Evolutionary conservation across 2,797 vertebrate genomes (phyloP).

Genomic region (Periophthalmus magnuspinnatus): DNA sequence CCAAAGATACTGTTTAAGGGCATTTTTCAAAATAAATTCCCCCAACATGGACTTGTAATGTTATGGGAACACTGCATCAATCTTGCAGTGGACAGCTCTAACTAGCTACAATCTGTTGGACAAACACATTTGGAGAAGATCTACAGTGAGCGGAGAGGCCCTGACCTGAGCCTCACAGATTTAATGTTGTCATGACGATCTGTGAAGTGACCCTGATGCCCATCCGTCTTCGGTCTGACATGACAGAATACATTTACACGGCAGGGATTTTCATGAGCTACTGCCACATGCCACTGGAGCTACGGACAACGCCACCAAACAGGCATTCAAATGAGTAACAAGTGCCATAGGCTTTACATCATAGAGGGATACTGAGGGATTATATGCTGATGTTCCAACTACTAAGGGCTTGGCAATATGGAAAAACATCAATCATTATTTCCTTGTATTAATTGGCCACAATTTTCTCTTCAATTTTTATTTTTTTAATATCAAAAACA

Average conservation of each 20-base stretch:
- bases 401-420: not conserved
- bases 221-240: constrained; percentile 55
- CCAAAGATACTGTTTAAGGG: not conserved
- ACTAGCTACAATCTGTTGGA: constrained; percentile 9
- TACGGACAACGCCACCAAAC: constrained; percentile 50
- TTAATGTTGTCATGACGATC: constrained; percentile 50
- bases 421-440: no score
- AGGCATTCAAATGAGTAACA: constrained; percentile 48
- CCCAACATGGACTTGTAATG: not conserved
- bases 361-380: not conserved
- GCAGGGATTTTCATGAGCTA: constrained; percentile 54
- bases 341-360: constrained; percentile 8
- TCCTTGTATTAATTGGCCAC: no score
- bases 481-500: not conserved
- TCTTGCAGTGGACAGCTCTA: not conserved
- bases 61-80: not conserved
- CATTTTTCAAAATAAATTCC: not conserved
- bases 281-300: constrained; percentile 59
- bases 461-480: no score
- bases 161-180: constrained; percentile 43
- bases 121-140: constrained; percentile 22
- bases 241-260: constrained; percentile 57
- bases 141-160: constrained; percentile 13
- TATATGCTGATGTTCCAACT: not conserved
- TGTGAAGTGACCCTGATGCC: constrained; percentile 46